Base-by-base conservation (phyloP, 2,113 vertebrate species). In the Poeciliopsis prolifica region DNA sequence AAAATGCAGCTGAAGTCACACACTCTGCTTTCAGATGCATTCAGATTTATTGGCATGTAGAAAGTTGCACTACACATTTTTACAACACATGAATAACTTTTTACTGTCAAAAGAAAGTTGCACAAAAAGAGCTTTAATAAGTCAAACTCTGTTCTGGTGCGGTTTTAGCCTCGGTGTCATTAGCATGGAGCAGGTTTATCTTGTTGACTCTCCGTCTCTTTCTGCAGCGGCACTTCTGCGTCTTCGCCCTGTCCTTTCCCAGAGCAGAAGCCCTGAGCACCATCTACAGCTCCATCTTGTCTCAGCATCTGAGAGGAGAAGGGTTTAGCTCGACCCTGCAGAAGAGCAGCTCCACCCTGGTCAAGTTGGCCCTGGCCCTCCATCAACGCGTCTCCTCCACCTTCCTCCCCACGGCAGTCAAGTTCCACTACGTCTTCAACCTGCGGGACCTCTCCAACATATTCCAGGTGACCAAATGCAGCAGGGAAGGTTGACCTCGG, bases 391-490 rank as follows among this genome's bases (percentile, higher is more conserved):
- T 99, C 2, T 87, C 96, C 69, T 77, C 95, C 75, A 91, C 92
- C 0, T 99, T 99, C 88, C 95, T 98, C 42, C 97, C 97, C 63
- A 99, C 98, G 0, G 97, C 96, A 0, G 72, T 97, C 91, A 99
- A 98, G 92, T 99, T 99, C 89, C 97, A 99, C 93, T 99, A 99
- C 3, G 62, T 97, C 83, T 99, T 99, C 88, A 99, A 97, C 86
- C 95, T 99, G 75, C 93, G 98, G 35, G 98, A 99, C 90, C 93
- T 99, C 33, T 96, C 98, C 92, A 99, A 95, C 80, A 96, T 99
- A 77, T 99, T 99, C 90, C 98, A 99, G 91, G 98, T 99, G 61
- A n/a, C 0, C 58, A 37, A 19, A 37, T 5, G 2, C 33, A 73
- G 64, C 10, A 65, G 71, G n/a, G 24, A 58, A 75, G 0, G 54